Evolutionary conservation across 2,797 vertebrate species (phyloP), one percentile per base, ranked within the genome.

Genomic region (Melanotaenia nigrans): DNA sequence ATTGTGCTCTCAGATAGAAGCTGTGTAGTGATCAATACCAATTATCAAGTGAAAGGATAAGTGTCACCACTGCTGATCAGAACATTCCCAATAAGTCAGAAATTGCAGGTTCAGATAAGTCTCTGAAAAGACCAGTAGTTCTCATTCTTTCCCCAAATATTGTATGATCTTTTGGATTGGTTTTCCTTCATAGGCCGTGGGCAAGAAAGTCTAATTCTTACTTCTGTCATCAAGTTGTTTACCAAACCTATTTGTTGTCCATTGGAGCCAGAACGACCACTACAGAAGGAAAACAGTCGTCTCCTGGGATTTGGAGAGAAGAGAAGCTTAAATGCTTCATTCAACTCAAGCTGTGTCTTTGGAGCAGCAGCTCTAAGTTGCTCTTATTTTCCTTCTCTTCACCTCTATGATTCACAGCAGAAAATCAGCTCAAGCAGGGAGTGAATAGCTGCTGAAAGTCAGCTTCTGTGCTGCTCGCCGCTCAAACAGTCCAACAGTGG

Each of bases 241-340:
- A 70, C 73, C 40, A 40, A 71, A 68, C 9, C 51, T 45, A 58
- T 81, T 20, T 49, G 59, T 65, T 73, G 68, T 63, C 61, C 58
- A 22, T 42, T 62, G 38, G 42, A 78, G 81, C 63, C 71, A 73
- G 75, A 88, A 87, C 60, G 81, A 82, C 68, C 75, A 82, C 54
- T 42, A 16, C 79, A 78, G 75, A 66, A 75, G 62, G 75, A 85
- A 76, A 78, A 65, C 57, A 40, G 54, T 20, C 35, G 40, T 84
- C 72, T 85, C 77, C 60, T 36, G 79, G 84, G 81, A 85, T 68
- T 69, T 68, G 28, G 67, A 36, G 22, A 78, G 64, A 73, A 66
- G 61, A 57, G 42, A 85, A 90, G 87, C 56, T 71, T 59, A 87
- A 85, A 89, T 71, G 63, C 80, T 90, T 87, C 81, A 83, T 87